Percentiles rank a stretch among this genome's conserved stretches.
These are phyloP conservation scores for Tetramorium parvispinum DNA, from an alignment of 1,140 invertebrate genomes.

Conservation along the genomic window DNA sequence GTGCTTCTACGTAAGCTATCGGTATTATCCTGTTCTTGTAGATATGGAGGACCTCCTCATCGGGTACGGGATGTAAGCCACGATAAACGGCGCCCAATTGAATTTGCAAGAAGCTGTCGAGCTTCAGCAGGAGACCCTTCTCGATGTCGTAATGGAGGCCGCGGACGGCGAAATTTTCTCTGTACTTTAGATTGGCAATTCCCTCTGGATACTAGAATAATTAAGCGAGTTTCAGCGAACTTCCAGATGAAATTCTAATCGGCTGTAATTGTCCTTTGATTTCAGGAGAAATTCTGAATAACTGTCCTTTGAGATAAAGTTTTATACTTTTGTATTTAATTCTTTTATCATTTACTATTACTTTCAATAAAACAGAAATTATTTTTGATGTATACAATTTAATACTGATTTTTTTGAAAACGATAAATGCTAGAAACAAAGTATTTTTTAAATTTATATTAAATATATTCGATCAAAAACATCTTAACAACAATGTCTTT, in stretches of 20 bases:
- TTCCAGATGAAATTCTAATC: conserved; percentile 68
- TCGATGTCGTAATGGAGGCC: conserved; percentile 98
- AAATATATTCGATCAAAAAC: background rate
- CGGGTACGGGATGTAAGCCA: conserved; percentile 92
- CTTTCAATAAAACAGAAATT: conserved; percentile 7
- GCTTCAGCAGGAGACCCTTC: conserved; percentile 97
- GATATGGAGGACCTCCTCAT: conserved; percentile 94
- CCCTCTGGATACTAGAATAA: conserved; percentile 94
- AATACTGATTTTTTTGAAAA: background rate
- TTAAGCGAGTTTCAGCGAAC: conserved; percentile 70
- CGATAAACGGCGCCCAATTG: conserved; percentile 98
- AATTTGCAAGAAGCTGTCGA: conserved; percentile 98
- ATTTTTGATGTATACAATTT: background rate
- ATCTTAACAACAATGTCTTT: background rate
- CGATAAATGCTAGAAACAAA: background rate
- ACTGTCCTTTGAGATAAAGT: conserved; percentile 3
- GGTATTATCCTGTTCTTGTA: conserved; percentile 95
- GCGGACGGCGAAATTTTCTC: conserved; percentile 95
- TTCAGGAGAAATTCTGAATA: conserved; percentile 15
- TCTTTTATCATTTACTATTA: background rate
- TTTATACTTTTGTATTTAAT: background rate
- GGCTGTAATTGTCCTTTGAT: conserved; percentile 70
- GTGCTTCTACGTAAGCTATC: conserved; percentile 92
- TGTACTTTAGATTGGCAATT: conserved; percentile 93
- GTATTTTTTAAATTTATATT: background rate